Evolutionary conservation across 2,888 invertebrate species (phyloP), one percentile per base, ranked within the genome.

Genomic region (Nomada lathburiana): DNA sequence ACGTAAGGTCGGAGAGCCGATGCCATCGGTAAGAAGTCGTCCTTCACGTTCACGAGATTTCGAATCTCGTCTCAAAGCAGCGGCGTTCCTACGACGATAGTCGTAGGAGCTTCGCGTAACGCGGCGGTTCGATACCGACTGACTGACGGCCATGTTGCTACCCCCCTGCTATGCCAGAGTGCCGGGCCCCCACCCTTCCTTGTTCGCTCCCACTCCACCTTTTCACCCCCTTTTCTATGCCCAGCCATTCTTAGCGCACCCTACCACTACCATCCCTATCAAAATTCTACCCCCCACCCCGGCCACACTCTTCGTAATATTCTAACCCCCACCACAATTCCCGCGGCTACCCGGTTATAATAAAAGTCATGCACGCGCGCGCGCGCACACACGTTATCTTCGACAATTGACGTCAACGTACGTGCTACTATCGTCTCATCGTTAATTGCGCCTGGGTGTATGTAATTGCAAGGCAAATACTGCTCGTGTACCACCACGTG

Each of bases 121-220:
- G 77, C 89, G 90, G 82, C 91, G 92, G 92, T 92, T 92, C 92
- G 92, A 92, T 92, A 92, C 91, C 91, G 91, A 92, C 92, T 92
- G 88, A 92, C 89, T 84, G 90, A 85, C 92, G 86, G 92, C 92
- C 92, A 92, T 92, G 86, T 92, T 92, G 88, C 90, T 87, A 89
- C 88, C 92, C 91, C 91, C 89, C 89, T 88, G 88, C 87, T 75
- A 80, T 74, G 80, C 65, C 80, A 76, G 82, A 88, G 88, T 86
- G 88, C 83, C 83, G 85, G 86, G 86, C 83, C 83, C 84, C 79
- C 71, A 26, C 70, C 53, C 63, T 10, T 0, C 62, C 65, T 68
- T 64, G 72, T 59, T 69, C 72, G 69, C 26, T 52, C 67, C 60
- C 73, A 18, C 1, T 63, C 63, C 65, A 55, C 76, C 63, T 20